Evolutionary conservation across 2,888 invertebrate genomes (phyloP).

Genomic region (Sarcophaga caerulescens): DNA sequence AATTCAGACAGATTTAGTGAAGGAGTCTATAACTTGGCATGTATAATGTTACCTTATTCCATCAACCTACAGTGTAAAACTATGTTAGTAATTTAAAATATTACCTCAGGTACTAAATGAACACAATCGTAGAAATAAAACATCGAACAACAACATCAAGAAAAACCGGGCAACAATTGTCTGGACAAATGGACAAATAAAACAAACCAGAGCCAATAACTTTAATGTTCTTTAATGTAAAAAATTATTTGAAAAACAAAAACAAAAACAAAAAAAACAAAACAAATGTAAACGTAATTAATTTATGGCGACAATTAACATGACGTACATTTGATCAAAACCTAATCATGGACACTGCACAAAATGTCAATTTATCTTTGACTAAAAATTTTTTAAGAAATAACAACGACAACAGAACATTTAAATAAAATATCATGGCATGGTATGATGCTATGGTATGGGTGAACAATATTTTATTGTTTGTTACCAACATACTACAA

Average conservation of each 20-base stretch:
- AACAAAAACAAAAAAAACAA: neutral
- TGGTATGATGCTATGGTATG: neutral
- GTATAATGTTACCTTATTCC: neutral
- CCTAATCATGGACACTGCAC: conserved; percentile 64
- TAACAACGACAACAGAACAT: conserved; percentile 15
- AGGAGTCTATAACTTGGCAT: no score
- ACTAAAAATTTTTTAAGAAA: conserved; percentile 12
- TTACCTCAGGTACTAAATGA: neutral
- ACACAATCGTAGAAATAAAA: neutral
- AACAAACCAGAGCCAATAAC: conserved; percentile 45
- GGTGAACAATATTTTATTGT: conserved; percentile 1
- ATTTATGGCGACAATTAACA: conserved; percentile 68
- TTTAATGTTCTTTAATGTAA: conserved; percentile 61
- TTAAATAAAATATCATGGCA: conserved; percentile 2
- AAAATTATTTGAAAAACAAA: neutral
- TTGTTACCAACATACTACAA: neutral
- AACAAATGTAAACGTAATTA: conserved; percentile 43
- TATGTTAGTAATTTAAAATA: neutral
- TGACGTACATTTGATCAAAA: conserved; percentile 65
- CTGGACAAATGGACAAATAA: neutral
- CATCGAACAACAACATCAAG: neutral
- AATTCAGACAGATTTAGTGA: no score
- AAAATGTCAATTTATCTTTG: conserved; percentile 64
- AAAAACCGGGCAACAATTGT: conserved; percentile 21
- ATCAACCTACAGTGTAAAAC: neutral